Base-by-base conservation (phyloP, 1,140 invertebrate genomes). In the Monomorium pharaonis region DNA sequence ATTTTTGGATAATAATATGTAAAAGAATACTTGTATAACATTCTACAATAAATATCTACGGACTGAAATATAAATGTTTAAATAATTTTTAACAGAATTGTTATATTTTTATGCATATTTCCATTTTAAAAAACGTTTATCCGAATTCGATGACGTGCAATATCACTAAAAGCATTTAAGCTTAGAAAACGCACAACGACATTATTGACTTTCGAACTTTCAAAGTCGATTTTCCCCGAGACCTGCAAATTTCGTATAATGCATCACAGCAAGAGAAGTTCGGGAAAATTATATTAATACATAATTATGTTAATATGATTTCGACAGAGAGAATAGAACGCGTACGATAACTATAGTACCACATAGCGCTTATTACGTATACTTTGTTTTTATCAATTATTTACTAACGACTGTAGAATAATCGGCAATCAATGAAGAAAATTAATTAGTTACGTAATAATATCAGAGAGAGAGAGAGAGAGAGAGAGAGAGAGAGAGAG, bases 391-490 rank as follows among this genome's bases (percentile, higher is more conserved):
- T n/a, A 80, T 80, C 21, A 10, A 7, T 42, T 7, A 5, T 18
- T n/a, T 18, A n/a, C 37, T 12, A 27, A 16, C 30, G 58, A 27
- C 21, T n/a, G n/a, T n/a, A n/a, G n/a, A n/a, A n/a, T n/a, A n/a
- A n/a, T n/a, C 54, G n/a, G 16, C 30, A 69, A 51, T 69, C 47
- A 27, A 56, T 1, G 12, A 62, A 21, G 47, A 42, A 80, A 54
- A 80, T 69, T 81, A 62, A 69, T 80, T 51, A 47, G 42, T 51
- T 2, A 30, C 24, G 51, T 51, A 33, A 37, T 78, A 51, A 51
- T 37, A 54, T 69, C 42, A 10, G 10, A 30, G 30, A 69, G n/a
- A n/a, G n/a, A n/a, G n/a, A n/a, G n/a, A n/a, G n/a, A n/a, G n/a
- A n/a, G n/a, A n/a, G n/a, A n/a, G n/a, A n/a, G n/a, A n/a, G 51